Conservation (phyloP, 1,140 invertebrate species). For the Chlorops oryzae region DNA sequence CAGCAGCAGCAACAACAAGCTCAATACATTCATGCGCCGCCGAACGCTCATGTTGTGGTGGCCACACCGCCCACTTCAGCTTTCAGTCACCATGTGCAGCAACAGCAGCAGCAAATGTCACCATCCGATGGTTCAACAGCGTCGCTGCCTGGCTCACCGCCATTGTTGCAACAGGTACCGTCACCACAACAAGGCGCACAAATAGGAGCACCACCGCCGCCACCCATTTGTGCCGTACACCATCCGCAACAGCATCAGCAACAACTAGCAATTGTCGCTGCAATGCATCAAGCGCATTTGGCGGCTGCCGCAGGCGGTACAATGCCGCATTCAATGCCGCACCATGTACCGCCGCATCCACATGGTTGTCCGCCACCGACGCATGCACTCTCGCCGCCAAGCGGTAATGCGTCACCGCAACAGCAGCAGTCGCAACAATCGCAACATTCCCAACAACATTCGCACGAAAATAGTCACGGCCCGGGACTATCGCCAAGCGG, state of each 20-base stretch:
- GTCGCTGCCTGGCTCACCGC: slow-evolving; percentile 36
- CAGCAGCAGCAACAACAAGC: slow-evolving; percentile 12
- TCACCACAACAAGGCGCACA: slow-evolving; percentile 33
- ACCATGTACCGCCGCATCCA: slow-evolving; percentile 11
- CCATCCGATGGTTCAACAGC: slow-evolving; percentile 32
- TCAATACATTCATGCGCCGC: background rate
- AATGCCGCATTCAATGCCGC: slow-evolving; percentile 17
- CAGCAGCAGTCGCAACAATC: slow-evolving; percentile 14
- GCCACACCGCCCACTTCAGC: slow-evolving; percentile 2
- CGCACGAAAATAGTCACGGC: slow-evolving; percentile 15
- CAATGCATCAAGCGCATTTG: slow-evolving; percentile 32
- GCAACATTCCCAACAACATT: slow-evolving; percentile 9
- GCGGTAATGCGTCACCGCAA: slow-evolving; percentile 14
- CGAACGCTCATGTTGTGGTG: background rate
- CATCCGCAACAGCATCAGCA: slow-evolving; percentile 41
- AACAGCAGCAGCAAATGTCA: slow-evolving; percentile 30
- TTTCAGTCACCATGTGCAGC: slow-evolving; percentile 10
- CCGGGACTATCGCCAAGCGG: slow-evolving; percentile 15
- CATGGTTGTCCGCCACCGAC: slow-evolving; percentile 14
- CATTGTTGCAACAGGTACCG: slow-evolving; percentile 36
- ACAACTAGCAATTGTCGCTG: slow-evolving; percentile 33
- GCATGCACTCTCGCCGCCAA: slow-evolving; percentile 6
- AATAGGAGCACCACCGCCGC: slow-evolving; percentile 31
- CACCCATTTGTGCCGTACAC: slow-evolving; percentile 41
- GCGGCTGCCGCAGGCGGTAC: slow-evolving; percentile 24